A percentile compares a stretch with the other conserved stretches of the same genome.
phyloP scores from a whole-genome alignment of 1,140 invertebrate genomes.

The Lepidurus apus region DNA sequence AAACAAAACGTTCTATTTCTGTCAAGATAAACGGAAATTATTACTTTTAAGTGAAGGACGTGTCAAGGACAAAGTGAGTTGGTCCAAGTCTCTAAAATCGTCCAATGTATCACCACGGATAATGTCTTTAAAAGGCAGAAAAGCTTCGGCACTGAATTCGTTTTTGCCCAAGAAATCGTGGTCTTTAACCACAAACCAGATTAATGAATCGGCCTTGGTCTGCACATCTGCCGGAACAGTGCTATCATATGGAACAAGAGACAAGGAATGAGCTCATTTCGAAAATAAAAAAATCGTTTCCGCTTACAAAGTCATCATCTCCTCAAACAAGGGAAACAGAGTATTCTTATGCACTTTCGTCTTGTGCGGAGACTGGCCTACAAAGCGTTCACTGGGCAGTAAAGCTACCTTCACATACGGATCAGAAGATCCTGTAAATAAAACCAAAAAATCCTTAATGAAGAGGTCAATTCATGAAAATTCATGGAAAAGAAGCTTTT shows the following conservation, averaged over 20 bases:
- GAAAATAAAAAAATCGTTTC: slow-evolving; percentile 37
- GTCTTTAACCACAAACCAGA: slow-evolving; percentile 89
- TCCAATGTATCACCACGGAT: slow-evolving; percentile 53
- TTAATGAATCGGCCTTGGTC: slow-evolving; percentile 60
- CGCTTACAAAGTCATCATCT: slow-evolving; percentile 85
- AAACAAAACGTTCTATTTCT: not conserved
- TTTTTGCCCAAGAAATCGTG: slow-evolving; percentile 87
- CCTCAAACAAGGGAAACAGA: slow-evolving; percentile 87
- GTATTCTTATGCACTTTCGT: slow-evolving; percentile 89
- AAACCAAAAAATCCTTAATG: slow-evolving; percentile 38
- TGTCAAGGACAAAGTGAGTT: slow-evolving; percentile 72
- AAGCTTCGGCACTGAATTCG: slow-evolving; percentile 90
- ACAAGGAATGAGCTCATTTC: slow-evolving; percentile 24
- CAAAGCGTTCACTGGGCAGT: slow-evolving; percentile 77
- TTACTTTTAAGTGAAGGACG: slow-evolving; percentile 67
- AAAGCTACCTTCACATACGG: slow-evolving; percentile 83
- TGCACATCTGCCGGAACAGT: slow-evolving; percentile 67
- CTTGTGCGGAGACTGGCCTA: slow-evolving; percentile 61
- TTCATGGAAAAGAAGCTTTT: not conserved
- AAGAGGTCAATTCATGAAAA: not conserved
- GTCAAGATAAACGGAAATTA: slow-evolving; percentile 32
- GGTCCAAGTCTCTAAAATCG: slow-evolving; percentile 56
- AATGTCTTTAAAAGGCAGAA: slow-evolving; percentile 70
- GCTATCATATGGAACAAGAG: slow-evolving; percentile 52
- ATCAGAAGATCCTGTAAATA: slow-evolving; percentile 63